Evolutionary conservation across 2,888 invertebrate species (phyloP).

Genomic region (Invenusta paracnida): DNA sequence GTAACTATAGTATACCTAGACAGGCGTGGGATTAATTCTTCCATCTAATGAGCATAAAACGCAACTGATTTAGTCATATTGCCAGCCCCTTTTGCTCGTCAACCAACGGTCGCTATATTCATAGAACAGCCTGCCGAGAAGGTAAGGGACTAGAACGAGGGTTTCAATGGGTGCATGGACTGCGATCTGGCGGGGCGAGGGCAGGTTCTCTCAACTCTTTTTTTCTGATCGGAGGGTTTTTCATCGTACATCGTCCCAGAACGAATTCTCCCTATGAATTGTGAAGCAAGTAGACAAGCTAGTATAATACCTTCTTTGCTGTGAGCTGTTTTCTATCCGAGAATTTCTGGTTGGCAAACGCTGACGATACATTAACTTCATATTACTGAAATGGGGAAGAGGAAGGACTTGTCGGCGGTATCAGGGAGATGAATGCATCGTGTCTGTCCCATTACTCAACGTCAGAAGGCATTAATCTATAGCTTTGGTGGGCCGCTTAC

Average conservation of each 20-base stretch:
- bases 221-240: too few relatives aligned
- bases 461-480: constrained; percentile 21
- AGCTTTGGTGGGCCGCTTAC: constrained; percentile 13
- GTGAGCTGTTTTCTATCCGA: too few relatives aligned
- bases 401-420: constrained; percentile 6
- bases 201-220: not conserved
- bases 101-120: not conserved
- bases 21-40: constrained; percentile 5
- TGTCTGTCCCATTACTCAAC: constrained; percentile 17
- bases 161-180: too few relatives aligned
- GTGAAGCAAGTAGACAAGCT: too few relatives aligned
- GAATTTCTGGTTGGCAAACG: too few relatives aligned
- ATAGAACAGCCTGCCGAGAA: not conserved
- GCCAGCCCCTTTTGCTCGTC: constrained; percentile 9
- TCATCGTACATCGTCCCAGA: too few relatives aligned
- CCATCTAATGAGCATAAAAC: constrained; percentile 25
- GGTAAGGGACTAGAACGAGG: not conserved
- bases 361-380: too few relatives aligned
- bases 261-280: too few relatives aligned
- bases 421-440: constrained; percentile 4
- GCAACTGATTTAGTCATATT: constrained; percentile 6
- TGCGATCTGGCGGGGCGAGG: not conserved
- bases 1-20: too few relatives aligned
- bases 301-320: too few relatives aligned
- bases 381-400: not conserved